These are phyloP conservation scores for Homarus gammarus DNA, from an alignment of 2,888 invertebrate genomes.

Conservation along the genomic window DNA sequence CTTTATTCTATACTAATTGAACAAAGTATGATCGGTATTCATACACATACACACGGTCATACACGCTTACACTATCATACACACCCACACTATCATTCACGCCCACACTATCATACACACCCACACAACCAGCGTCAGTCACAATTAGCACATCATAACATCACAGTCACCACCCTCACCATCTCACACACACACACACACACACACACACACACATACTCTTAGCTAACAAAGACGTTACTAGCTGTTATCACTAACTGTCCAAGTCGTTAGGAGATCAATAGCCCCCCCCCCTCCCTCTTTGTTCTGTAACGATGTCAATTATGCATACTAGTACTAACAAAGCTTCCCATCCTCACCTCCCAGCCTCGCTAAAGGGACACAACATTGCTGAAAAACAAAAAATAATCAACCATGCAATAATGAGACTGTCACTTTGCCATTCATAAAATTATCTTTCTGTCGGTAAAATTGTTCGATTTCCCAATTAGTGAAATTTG, in stretches of 20 bases:
- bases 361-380: neutral
- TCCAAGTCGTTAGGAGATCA: neutral
- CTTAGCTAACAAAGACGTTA: neutral
- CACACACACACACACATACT: neutral
- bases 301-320: neutral
- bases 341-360: neutral
- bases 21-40: too few species aligned
- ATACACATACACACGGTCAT: too few species aligned
- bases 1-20: too few species aligned
- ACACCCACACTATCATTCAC: too few species aligned
- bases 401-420: too few species aligned
- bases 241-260: neutral
- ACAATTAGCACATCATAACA: too few species aligned
- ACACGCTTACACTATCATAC: too few species aligned
- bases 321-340: neutral
- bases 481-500: too few species aligned
- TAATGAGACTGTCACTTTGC: neutral
- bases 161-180: too few species aligned
- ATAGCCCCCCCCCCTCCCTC: neutral
- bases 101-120: neutral
- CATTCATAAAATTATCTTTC: neutral
- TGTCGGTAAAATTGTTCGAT: too few species aligned
- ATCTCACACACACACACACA: slow-evolving; percentile 2
- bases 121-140: neutral
- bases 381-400: neutral